Evolutionary conservation across 2,888 invertebrate species (phyloP).

Genomic region (Nomada goodeniana): DNA sequence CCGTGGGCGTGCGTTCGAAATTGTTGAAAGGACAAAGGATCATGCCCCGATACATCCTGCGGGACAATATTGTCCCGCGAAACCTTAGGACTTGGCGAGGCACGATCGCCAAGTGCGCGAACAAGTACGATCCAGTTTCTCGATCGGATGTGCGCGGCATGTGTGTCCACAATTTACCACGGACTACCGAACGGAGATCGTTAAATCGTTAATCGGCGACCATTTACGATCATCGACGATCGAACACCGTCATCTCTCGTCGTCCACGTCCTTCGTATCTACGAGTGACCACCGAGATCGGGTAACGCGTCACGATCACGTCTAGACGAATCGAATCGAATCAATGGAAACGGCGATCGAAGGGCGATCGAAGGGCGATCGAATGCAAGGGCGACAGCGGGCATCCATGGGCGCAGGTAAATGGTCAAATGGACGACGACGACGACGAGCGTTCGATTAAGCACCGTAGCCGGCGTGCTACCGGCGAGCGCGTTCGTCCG

Average conservation of each 20-base stretch:
- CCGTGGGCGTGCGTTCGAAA: slow-evolving; percentile 70
- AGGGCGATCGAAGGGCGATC: slow-evolving; percentile 1
- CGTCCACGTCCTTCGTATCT: slow-evolving; percentile 25
- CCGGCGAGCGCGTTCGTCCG: slow-evolving; percentile 74
- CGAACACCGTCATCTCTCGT: slow-evolving; percentile 50
- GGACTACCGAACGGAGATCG: slow-evolving; percentile 23
- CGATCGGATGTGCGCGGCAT: not conserved
- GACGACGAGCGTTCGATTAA: slow-evolving; percentile 76
- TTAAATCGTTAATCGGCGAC: slow-evolving; percentile 53
- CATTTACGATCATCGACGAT: slow-evolving; percentile 52
- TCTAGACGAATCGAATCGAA: slow-evolving; percentile 12
- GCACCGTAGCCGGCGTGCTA: slow-evolving; percentile 74
- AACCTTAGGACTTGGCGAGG: not conserved
- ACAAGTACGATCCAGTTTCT: slow-evolving; percentile 4
- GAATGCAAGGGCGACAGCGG: not conserved
- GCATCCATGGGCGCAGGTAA: slow-evolving; percentile 60
- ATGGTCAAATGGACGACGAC: slow-evolving; percentile 60
- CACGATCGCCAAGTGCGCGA: no score
- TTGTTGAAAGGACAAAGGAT: slow-evolving; percentile 28
- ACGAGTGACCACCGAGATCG: slow-evolving; percentile 41
- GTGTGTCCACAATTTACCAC: slow-evolving; percentile 19
- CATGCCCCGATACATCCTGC: not conserved
- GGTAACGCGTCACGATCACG: slow-evolving; percentile 17
- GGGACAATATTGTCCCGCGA: not conserved
- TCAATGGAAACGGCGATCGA: slow-evolving; percentile 15